These are phyloP conservation scores for Osmoderma eremita DNA, from an alignment of 2,888 invertebrate species.

Conservation along the genomic window DNA sequence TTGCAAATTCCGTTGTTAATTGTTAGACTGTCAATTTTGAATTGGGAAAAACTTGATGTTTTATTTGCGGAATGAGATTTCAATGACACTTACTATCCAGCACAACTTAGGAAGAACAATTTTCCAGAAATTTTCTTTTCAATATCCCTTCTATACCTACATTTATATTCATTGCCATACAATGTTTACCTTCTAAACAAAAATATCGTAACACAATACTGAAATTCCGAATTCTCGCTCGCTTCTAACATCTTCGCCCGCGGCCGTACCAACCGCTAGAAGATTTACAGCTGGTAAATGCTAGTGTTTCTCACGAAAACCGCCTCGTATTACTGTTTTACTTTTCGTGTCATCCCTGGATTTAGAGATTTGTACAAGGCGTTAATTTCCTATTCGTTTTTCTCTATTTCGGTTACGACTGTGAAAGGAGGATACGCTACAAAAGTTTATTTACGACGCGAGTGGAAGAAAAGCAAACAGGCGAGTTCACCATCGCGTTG, in stretches of 20 bases:
- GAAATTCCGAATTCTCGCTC: slow-evolving; percentile 28
- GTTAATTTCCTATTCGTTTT: slow-evolving; percentile 29
- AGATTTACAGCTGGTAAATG: slow-evolving; percentile 34
- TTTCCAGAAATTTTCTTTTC: too few species aligned
- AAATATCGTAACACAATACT: slow-evolving; percentile 36
- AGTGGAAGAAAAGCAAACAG: slow-evolving; percentile 21
- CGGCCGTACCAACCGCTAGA: slow-evolving; percentile 7
- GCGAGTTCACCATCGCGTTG: not conserved
- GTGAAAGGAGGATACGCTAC: slow-evolving; percentile 2
- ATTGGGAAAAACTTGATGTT: too few species aligned
- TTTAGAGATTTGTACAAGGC: slow-evolving; percentile 37
- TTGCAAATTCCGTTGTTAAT: too few species aligned
- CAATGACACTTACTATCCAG: too few species aligned
- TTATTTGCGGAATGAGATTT: too few species aligned
- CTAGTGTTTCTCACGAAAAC: slow-evolving; percentile 37
- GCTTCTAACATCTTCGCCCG: slow-evolving; percentile 15
- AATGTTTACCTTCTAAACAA: slow-evolving; percentile 30
- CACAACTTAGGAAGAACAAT: too few species aligned
- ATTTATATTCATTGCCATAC: not conserved
- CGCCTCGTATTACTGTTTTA: slow-evolving; percentile 36
- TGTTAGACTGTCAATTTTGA: too few species aligned
- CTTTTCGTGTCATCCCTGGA: slow-evolving; percentile 36
- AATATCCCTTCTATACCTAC: not conserved
- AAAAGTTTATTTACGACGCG: slow-evolving; percentile 29
- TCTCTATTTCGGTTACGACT: slow-evolving; percentile 21